Conservation (phyloP, 2,797 vertebrate species). For the Coregonus sp. region DNA sequence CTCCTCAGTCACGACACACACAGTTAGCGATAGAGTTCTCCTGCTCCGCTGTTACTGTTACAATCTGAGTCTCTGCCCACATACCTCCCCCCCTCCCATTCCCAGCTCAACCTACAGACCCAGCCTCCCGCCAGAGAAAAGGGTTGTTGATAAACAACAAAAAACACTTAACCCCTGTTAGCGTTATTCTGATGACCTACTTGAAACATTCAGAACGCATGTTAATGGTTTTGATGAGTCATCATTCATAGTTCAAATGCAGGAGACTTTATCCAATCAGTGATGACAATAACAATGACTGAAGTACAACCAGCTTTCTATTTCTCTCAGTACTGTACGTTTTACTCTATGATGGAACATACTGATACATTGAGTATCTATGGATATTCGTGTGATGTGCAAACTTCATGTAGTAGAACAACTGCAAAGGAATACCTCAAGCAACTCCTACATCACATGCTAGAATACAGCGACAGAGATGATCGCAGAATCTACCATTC, state of each 20-base stretch:
- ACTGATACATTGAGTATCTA: constrained; percentile 19
- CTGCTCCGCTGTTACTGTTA: constrained; percentile 74
- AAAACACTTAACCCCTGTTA: too few relatives aligned
- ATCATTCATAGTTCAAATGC: constrained; percentile 10
- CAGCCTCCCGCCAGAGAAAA: constrained; percentile 1
- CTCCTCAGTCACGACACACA: constrained; percentile 46
- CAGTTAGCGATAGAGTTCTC: constrained; percentile 65
- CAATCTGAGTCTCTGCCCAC: constrained; percentile 29
- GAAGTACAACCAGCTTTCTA: constrained; percentile 7
- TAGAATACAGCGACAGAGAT: not conserved
- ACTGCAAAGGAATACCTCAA: too few relatives aligned
- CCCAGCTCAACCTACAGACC: constrained; percentile 10
- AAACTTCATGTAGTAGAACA: constrained; percentile 20
- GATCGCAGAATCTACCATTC: too few relatives aligned
- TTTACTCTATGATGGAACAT: not conserved
- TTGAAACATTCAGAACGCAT: not conserved
- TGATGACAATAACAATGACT: constrained; percentile 22
- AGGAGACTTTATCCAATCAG: constrained; percentile 30
- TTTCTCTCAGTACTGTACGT: not conserved
- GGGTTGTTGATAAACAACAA: constrained; percentile 19
- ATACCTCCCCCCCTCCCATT: constrained; percentile 20
- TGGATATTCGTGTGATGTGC: constrained; percentile 10
- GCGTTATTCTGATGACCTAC: not conserved
- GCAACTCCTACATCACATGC: not conserved
- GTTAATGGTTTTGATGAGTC: constrained; percentile 25